A percentile compares a stretch with the other conserved stretches of the same genome.
Evolutionary conservation across 2,888 invertebrate species (phyloP).

Genomic region (Encarsia formosa): DNA sequence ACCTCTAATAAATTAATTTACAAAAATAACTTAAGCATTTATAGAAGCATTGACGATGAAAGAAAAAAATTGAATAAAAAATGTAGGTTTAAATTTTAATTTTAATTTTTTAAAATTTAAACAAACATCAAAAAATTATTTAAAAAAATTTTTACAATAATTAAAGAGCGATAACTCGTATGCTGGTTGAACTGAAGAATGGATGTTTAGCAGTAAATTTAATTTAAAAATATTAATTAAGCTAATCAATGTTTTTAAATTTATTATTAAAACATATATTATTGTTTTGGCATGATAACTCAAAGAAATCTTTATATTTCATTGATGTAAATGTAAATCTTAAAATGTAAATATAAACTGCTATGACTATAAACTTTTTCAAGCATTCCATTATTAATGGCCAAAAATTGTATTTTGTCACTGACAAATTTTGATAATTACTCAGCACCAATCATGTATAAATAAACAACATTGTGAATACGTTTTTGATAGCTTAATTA

Average conservation of each 20-base stretch:
- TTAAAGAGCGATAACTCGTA: conserved; percentile 15
- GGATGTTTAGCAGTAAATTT: conserved; percentile 15
- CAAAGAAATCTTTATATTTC: conserved; percentile 15
- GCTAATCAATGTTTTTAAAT: conserved; percentile 12
- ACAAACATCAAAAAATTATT: conserved; percentile 4
- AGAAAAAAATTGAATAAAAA: conserved; percentile 13
- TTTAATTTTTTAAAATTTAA: conserved; percentile 16
- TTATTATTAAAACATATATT: conserved; percentile 4
- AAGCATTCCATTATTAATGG: conserved; percentile 23
- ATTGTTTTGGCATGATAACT: conserved; percentile 8
- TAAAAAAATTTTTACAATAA: conserved; percentile 11
- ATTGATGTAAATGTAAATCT: conserved; percentile 21
- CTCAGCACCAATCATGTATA: conserved; percentile 11
- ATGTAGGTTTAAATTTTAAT: conserved; percentile 28
- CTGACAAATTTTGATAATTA: conserved; percentile 14
- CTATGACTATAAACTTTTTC: conserved; percentile 10
- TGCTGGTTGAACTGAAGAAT: conserved; percentile 17
- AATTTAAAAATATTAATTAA: conserved; percentile 8
- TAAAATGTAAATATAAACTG: conserved; percentile 22
- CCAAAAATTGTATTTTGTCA: conserved; percentile 14
- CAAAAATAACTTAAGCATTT: conserved; percentile 41
- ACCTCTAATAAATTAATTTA: conserved; percentile 42
- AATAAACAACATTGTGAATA: conserved; percentile 22
- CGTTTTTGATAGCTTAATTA: neutral
- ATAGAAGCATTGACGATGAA: conserved; percentile 38